Evolutionary conservation across 2,113 vertebrate species (phyloP), one percentile per base, ranked within the genome.

Genomic region (Ceyx melanurus): DNA sequence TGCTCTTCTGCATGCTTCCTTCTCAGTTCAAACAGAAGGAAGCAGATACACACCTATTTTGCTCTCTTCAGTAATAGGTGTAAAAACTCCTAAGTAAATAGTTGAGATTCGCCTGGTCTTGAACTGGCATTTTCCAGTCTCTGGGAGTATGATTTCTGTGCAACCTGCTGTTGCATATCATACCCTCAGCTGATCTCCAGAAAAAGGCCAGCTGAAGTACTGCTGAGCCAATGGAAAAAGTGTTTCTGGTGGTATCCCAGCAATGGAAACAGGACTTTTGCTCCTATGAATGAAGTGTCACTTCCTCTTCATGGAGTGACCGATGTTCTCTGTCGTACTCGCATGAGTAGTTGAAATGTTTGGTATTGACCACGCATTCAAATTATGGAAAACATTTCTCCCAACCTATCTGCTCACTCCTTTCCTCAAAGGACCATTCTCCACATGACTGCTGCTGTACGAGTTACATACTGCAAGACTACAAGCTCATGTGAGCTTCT

Each of bases 211-310:
- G 22, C 48, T 74, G 60, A 86, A 71, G 37, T 33, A 62, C 60
- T 51, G 67, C 85, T 89, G 68, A 78, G 68, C 61, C 57, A 29
- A 5, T 80, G 86, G 93, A 77, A 95, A 81, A 71, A 85, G 68
- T 79, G 66, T 76, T 82, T 17, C 60, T 56, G 56, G 43, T 43
- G 71, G 62, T 75, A 81, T 53, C 57, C 61, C 65, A 95, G 61
- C 53, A 78, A 56, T 77, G 76, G 46, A 51, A 37, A 37, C 10
- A 64, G 56, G 65, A 43, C 28, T 79, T 86, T 6, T 42, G 23
- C 45, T 94, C 77, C 53, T 50, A 23, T 13, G 45, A 81, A 88
- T 51, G 50, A 25, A 26, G 13, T 15, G 50, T 51, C 25, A 26
- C 50, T 80, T 94, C 61, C 65, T 26, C 73, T 81, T 43, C 40